Conservation (phyloP, 2,888 invertebrate species). For the Melinopterus prodromus region DNA sequence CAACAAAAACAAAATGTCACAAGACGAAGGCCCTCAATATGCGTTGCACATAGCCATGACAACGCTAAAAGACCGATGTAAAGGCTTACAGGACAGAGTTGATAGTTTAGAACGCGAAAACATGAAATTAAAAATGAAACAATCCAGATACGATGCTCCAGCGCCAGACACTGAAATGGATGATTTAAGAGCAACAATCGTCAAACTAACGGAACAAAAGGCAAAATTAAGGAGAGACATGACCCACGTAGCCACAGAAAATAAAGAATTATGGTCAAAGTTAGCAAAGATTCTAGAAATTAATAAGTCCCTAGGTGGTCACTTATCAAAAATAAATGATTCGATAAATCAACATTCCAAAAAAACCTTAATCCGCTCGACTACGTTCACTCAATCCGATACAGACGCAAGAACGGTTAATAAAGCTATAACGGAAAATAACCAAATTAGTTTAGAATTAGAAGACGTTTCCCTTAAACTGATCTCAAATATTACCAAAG, state of each 20-base stretch:
- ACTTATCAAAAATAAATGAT: conserved; percentile 64
- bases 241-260: conserved; percentile 83
- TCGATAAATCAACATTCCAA: conserved; percentile 61
- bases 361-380: conserved; percentile 63
- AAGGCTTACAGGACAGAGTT: conserved; percentile 76
- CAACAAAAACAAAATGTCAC: conserved; percentile 50
- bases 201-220: conserved; percentile 77
- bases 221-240: conserved; percentile 79
- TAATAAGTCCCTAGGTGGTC: conserved; percentile 64
- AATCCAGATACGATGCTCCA: conserved; percentile 46
- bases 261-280: conserved; percentile 80
- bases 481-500: conserved; percentile 73
- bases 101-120: conserved; percentile 80
- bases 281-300: conserved; percentile 71
- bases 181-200: conserved; percentile 69
- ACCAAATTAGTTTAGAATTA: conserved; percentile 71
- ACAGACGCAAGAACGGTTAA: conserved; percentile 65
- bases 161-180: conserved; percentile 59
- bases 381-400: conserved; percentile 75
- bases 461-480: conserved; percentile 81
- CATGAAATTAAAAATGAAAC: conserved; percentile 65
- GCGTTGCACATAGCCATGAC: conserved; percentile 80
- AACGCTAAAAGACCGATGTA: conserved; percentile 84
- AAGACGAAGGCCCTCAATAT: conserved; percentile 60
- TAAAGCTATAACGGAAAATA: conserved; percentile 59